Conservation (phyloP, 2,888 invertebrate species). For the Itoplectis maculator region DNA sequence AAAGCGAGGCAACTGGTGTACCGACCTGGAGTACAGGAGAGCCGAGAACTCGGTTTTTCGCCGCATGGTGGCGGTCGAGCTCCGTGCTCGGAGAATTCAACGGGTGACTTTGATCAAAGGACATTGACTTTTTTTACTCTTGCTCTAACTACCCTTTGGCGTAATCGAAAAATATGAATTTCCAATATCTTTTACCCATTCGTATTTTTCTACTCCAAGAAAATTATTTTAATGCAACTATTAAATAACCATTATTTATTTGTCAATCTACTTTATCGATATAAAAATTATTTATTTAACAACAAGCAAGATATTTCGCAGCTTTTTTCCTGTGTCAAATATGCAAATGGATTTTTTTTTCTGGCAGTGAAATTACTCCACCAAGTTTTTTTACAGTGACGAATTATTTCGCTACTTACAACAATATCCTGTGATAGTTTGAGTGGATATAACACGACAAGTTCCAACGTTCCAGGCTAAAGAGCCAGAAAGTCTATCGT, state of each 20-base stretch:
- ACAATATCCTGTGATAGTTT: not conserved
- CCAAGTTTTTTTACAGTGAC: not conserved
- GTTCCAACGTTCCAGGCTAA: slow-evolving; percentile 9
- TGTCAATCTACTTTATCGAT: too few species aligned
- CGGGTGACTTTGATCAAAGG: not conserved
- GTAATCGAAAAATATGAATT: not conserved
- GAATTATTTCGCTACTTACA: not conserved
- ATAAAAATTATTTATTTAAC: too few species aligned
- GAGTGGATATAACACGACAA: slow-evolving; percentile 25
- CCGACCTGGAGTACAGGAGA: slow-evolving; percentile 68
- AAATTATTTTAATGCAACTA: too few species aligned
- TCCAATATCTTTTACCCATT: not conserved
- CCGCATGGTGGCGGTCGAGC: slow-evolving; percentile 77
- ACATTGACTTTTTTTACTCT: not conserved
- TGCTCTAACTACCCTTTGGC: not conserved
- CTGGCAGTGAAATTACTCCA: not conserved
- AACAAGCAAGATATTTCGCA: too few species aligned
- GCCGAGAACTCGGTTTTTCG: slow-evolving; percentile 66
- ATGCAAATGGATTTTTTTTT: too few species aligned
- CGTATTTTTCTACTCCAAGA: not conserved
- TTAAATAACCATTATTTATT: too few species aligned
- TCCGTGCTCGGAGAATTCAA: slow-evolving; percentile 35
- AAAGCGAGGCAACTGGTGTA: slow-evolving; percentile 71
- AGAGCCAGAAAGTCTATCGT: slow-evolving; percentile 57
- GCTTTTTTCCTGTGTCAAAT: too few species aligned